Base-by-base conservation (phyloP, 2,797 vertebrate genomes). In the Tenualosa ilisha region DNA sequence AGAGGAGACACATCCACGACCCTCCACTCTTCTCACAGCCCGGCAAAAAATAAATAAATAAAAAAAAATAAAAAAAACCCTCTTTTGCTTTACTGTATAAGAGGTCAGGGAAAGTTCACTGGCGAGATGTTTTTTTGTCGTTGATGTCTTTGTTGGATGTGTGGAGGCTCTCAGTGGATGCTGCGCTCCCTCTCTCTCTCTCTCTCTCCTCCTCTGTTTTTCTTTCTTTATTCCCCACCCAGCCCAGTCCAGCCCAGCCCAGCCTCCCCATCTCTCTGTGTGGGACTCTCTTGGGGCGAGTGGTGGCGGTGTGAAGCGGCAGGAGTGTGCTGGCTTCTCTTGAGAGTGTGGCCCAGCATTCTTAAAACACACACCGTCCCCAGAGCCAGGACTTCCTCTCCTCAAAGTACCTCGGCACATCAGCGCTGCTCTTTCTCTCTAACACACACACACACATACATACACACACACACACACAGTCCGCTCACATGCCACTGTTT, bases 61-160 rank as follows among this genome's bases (percentile, higher is more conserved):
- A n/a, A n/a, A n/a, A n/a, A n/a, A n/a, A n/a, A n/a, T n/a, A 88
- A 92, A 90, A 94, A 94, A 22, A 0, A 24, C 20, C n/a, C n/a
- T 93, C 91, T 91, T 90, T 92, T 92, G 92, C 92, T 91, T 94
- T 94, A 94, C 95, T 93, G 94, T 94, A 94, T 94, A 94, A 94
- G 91, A 93, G 94, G 93, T 95, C 93, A 86, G 85, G 13, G 81
- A 89, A 91, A 94, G 95, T 95, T 94, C 94, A 92, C 85, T 84
- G 91, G 88, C 85, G 93, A 89, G 26, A 68, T 68, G 26, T 31
- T 75, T 26, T 59, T 79, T 61, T 50, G 81, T 31, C 46, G n/a
- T 46, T 37, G n/a, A 68, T 68, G 26, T 68, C 63, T 68, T 31
- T 68, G 63, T 68, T 11, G 26, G 26, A 31, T 31, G 63, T 68